phyloP scores from a whole-genome alignment of 2,888 invertebrate species.

The Meiosimyza platycephala region DNA sequence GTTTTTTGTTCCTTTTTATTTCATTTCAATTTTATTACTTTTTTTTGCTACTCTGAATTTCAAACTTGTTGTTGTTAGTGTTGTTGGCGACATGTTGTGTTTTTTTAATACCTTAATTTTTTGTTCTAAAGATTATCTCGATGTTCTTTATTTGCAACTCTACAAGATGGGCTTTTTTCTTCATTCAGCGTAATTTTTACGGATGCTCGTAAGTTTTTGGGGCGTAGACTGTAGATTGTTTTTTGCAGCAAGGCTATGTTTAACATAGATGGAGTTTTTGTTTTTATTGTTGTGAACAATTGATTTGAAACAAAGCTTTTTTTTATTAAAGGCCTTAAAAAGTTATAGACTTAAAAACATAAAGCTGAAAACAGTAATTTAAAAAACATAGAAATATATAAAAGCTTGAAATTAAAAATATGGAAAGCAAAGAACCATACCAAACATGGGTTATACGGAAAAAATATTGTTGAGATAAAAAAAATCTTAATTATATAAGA shows the following conservation, averaged over 20 bases:
- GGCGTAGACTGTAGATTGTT: background rate
- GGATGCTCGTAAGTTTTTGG: background rate
- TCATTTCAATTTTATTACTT: too few relatives aligned
- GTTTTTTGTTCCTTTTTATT: too few relatives aligned
- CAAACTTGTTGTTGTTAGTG: conserved; percentile 8
- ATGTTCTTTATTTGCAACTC: background rate
- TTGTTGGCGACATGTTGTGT: conserved; percentile 23
- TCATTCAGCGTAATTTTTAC: background rate
- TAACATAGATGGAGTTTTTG: too few relatives aligned
- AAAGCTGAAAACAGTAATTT: background rate
- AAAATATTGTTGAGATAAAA: too few relatives aligned
- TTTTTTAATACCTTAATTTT: background rate
- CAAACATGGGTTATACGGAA: too few relatives aligned
- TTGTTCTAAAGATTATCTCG: background rate
- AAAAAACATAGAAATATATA: too few relatives aligned
- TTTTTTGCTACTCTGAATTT: background rate
- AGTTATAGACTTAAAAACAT: background rate
- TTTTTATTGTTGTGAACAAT: background rate
- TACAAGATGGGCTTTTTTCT: background rate
- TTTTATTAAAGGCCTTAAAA: background rate
- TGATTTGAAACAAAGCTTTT: background rate
- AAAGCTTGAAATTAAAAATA: too few relatives aligned
- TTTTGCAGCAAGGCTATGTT: background rate
- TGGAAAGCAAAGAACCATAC: too few relatives aligned
- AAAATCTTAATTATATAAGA: too few relatives aligned